These are phyloP conservation scores for Ahaetulla prasina DNA, from an alignment of 2,113 vertebrate species.

Conservation along the genomic window DNA sequence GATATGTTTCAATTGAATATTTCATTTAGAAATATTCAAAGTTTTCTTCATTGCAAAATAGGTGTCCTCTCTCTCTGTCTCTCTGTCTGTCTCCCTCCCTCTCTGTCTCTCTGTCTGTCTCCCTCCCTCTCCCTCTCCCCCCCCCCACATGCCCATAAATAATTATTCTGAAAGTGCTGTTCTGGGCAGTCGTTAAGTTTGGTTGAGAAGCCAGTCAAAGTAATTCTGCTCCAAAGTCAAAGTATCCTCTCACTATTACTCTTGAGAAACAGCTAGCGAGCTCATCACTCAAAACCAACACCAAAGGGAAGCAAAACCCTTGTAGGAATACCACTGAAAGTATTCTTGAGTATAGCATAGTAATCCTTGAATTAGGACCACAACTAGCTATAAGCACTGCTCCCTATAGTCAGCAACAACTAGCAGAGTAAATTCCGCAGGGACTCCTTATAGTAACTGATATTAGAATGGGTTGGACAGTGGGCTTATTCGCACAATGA, in stretches of 20 bases:
- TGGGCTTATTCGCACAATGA: background rate
- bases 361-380: background rate
- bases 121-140: too few species aligned
- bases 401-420: background rate
- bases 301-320: background rate
- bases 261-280: background rate
- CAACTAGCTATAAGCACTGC: too few species aligned
- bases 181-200: background rate
- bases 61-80: background rate
- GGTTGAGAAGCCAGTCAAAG: background rate
- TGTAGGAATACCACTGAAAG: background rate
- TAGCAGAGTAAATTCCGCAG: background rate
- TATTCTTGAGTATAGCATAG: background rate
- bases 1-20: background rate
- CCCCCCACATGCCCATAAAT: too few species aligned
- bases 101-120: too few species aligned
- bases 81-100: too few species aligned
- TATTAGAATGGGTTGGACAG: background rate
- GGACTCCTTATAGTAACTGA: background rate
- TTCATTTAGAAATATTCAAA: background rate
- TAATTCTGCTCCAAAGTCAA: background rate
- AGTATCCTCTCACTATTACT: background rate
- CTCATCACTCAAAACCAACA: background rate
- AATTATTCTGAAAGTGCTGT: background rate
- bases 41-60: background rate